Percentiles rank a stretch among this genome's conserved stretches.
These are phyloP conservation scores for Neotoma lepida DNA, from an alignment of 2,113 vertebrate genomes.

Conservation along the genomic window DNA sequence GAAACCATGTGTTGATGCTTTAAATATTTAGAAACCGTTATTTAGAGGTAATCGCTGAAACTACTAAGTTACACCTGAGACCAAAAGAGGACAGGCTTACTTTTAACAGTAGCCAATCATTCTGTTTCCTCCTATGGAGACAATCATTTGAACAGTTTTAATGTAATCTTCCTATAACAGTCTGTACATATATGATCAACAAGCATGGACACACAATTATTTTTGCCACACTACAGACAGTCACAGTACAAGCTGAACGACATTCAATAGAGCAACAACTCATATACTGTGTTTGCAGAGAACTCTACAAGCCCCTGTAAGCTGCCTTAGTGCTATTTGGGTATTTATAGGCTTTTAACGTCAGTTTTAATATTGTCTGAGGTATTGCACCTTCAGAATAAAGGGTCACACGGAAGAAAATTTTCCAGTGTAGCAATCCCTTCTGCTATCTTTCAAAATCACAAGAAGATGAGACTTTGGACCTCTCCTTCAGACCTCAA, in stretches of 20 bases:
- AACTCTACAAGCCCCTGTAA: not conserved
- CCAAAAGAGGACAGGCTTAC: too few species aligned
- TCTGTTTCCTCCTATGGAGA: too few species aligned
- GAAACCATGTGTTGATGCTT: too few species aligned
- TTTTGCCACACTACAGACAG: not conserved
- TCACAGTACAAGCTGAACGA: slow-evolving; percentile 4
- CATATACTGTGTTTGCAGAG: not conserved
- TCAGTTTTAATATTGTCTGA: slow-evolving; percentile 27
- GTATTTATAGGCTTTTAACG: not conserved
- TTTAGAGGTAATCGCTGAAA: too few species aligned
- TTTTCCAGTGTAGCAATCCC: not conserved
- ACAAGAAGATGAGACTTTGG: not conserved
- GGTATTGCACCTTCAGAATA: not conserved
- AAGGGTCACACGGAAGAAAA: not conserved
- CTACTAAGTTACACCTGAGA: too few species aligned
- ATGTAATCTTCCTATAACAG: not conserved
- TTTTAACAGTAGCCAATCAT: too few species aligned
- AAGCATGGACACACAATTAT: not conserved
- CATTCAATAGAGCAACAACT: slow-evolving; percentile 17
- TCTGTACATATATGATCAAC: not conserved
- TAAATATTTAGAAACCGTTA: too few species aligned
- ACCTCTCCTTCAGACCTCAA: not conserved
- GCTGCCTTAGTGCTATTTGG: not conserved
- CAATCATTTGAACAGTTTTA: not conserved
- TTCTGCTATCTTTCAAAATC: not conserved